A percentile compares a stretch with the other conserved stretches of the same genome.
These are phyloP conservation scores for Emmelina monodactyla DNA, from an alignment of 2,888 invertebrate species.

Conservation along the genomic window DNA sequence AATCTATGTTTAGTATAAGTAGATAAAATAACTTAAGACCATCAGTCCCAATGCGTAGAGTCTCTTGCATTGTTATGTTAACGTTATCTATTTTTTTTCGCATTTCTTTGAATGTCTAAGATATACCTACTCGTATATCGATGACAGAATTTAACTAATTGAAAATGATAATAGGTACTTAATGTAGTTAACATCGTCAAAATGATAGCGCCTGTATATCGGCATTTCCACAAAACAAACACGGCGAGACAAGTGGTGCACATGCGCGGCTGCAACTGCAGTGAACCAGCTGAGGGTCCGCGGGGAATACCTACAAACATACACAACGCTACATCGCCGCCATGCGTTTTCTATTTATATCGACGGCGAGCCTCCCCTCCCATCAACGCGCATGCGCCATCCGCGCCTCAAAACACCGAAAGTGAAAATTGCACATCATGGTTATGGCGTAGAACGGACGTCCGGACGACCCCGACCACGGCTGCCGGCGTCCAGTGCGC, in stretches of 20 bases:
- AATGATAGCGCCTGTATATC: too few species aligned
- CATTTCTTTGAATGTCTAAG: too few species aligned
- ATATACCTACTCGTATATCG: too few species aligned
- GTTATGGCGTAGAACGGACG: constrained; percentile 16
- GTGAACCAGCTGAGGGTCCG: constrained; percentile 7
- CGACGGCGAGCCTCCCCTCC: constrained; percentile 33
- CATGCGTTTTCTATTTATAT: constrained; percentile 51
- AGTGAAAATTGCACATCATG: constrained; percentile 60
- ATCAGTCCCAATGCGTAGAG: too few species aligned
- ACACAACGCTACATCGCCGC: constrained; percentile 17
- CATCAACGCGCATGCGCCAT: constrained; percentile 45
- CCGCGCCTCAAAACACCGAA: constrained; percentile 37
- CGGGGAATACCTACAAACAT: constrained; percentile 20
- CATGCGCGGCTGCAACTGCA: constrained; percentile 26
- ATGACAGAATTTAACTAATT: too few species aligned
- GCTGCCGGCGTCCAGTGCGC: constrained; percentile 27
- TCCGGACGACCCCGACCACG: constrained; percentile 5
- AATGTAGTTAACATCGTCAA: too few species aligned
- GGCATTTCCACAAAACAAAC: too few species aligned
- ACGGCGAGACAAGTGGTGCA: constrained; percentile 34
- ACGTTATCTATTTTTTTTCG: too few species aligned
- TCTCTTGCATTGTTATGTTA: too few species aligned
- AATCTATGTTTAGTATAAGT: too few species aligned
- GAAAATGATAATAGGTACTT: too few species aligned
- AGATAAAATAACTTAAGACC: too few species aligned